Evolutionary conservation across 2,113 vertebrate species (phyloP).

Genomic region (Todiramphus saurophagus): DNA sequence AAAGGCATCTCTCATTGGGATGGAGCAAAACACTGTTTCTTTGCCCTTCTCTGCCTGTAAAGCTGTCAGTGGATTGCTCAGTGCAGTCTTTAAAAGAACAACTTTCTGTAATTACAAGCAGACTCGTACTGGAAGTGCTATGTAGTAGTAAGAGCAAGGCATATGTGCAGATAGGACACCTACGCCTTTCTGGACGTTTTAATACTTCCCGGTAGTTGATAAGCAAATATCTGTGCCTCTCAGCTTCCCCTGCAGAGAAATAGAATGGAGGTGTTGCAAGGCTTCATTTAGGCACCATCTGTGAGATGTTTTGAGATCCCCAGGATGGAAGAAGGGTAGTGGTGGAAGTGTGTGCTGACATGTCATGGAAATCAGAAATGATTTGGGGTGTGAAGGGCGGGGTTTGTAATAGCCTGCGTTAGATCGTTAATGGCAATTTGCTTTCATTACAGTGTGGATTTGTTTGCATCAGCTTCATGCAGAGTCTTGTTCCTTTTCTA

Average conservation of each 20-base stretch:
- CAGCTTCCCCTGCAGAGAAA: not conserved
- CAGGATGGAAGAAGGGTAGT: not conserved
- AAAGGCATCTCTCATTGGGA: not conserved
- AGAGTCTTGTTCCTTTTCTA: not conserved
- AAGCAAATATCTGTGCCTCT: not conserved
- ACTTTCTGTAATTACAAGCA: not conserved
- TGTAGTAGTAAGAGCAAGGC: not conserved
- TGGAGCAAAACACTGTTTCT: not conserved
- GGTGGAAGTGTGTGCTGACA: not conserved
- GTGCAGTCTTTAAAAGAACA: not conserved
- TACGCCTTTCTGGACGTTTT: not conserved
- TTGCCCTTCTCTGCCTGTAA: not conserved
- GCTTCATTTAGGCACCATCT: not conserved
- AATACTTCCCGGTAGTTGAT: not conserved
- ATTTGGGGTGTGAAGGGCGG: not conserved
- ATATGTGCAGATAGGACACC: not conserved
- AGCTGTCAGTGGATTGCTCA: not conserved
- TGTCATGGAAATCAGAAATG: not conserved
- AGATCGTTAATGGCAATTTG: not conserved
- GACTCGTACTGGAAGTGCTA: not conserved
- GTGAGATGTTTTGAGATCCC: not conserved
- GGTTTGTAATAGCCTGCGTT: not conserved
- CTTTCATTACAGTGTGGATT: not conserved
- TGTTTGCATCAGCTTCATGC: not conserved
- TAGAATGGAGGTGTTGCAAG: not conserved